Conservation (phyloP, 1,140 invertebrate species). For the Anagrus nilaparvatae region DNA sequence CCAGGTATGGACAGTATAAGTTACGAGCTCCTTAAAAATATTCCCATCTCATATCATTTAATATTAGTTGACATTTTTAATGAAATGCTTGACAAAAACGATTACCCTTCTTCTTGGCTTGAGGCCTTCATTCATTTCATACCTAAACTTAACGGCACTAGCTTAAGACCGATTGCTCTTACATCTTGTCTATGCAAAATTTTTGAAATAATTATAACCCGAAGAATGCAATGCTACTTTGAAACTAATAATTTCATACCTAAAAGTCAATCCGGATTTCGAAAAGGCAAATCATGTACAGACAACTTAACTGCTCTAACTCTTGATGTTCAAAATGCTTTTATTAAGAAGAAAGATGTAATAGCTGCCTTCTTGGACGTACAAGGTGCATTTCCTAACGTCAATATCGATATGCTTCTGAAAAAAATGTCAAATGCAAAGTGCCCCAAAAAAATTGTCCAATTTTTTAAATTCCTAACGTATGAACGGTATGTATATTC, state of each 20-base stretch:
- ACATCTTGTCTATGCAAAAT: constrained; percentile 1
- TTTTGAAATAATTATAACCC: neutral
- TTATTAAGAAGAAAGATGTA: neutral
- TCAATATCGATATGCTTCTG: neutral
- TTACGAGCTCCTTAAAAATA: neutral
- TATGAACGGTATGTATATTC: neutral
- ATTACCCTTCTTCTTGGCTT: neutral
- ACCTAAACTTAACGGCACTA: neutral
- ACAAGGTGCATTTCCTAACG: too few species aligned
- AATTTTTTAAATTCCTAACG: neutral
- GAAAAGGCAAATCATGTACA: neutral
- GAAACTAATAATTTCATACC: neutral
- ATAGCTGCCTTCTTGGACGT: neutral
- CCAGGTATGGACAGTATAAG: constrained; percentile 2
- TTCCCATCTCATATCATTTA: neutral
- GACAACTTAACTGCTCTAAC: neutral
- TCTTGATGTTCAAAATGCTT: neutral
- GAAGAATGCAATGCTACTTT: neutral
- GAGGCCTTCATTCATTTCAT: neutral
- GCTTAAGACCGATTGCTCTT: constrained; percentile 1
- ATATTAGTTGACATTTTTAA: constrained; percentile 2
- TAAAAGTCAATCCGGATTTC: neutral
- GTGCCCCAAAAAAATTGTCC: neutral
- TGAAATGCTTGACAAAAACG: neutral
- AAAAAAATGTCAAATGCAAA: neutral